Percentiles rank a stretch among this genome's conserved stretches.
These are phyloP conservation scores for Alcedo atthis DNA, from an alignment of 2,797 vertebrate genomes.

Conservation along the genomic window DNA sequence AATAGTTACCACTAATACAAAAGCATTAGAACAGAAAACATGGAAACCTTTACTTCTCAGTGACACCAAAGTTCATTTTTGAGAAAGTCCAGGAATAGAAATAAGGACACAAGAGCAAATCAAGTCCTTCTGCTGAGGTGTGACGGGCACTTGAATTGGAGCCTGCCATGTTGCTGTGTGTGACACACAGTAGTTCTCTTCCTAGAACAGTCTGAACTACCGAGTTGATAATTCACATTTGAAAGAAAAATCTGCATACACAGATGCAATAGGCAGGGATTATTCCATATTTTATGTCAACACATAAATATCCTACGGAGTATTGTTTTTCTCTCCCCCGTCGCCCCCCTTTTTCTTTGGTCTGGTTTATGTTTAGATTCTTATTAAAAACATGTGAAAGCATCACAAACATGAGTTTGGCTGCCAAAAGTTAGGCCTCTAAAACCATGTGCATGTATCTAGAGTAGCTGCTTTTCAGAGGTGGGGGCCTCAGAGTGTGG, in stretches of 20 bases:
- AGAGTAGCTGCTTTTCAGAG: not conserved
- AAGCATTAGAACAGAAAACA: not conserved
- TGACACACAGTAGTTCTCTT: not conserved
- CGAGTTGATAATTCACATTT: not conserved
- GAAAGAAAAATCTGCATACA: not conserved
- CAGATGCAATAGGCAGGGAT: not conserved
- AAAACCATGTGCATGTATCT: not conserved
- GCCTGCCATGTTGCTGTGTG: not conserved
- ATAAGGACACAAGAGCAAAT: not conserved
- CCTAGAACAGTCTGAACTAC: slow-evolving; percentile 12
- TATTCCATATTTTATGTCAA: slow-evolving; percentile 51
- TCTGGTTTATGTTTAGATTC: slow-evolving; percentile 39
- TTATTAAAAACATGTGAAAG: slow-evolving; percentile 51
- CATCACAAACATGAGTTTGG: slow-evolving; percentile 11
- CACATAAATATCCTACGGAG: slow-evolving; percentile 1
- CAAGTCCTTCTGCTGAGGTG: not conserved
- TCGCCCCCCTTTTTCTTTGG: not conserved
- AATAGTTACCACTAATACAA: not conserved
- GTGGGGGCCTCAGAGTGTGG: not conserved
- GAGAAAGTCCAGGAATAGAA: not conserved
- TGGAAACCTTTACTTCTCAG: not conserved
- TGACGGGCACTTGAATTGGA: not conserved
- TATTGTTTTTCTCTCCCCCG: not conserved
- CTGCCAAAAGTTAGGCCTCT: slow-evolving; percentile 1
- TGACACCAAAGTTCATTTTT: not conserved